Percentiles rank a stretch among this genome's conserved stretches.
Evolutionary conservation across 2,113 vertebrate genomes (phyloP).

Genomic region (Glaucomys volans): DNA sequence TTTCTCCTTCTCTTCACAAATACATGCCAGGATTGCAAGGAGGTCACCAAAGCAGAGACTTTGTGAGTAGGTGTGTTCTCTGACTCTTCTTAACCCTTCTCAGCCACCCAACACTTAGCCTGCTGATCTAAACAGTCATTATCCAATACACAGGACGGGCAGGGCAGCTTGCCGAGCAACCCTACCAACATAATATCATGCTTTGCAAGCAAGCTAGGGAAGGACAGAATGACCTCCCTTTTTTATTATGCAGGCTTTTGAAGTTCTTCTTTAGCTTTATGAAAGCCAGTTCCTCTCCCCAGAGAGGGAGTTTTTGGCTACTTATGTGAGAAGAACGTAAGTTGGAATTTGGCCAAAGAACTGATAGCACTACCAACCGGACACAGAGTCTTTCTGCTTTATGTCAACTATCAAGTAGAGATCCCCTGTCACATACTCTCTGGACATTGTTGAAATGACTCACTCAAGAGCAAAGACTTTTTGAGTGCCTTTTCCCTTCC

Average conservation of each 20-base stretch:
- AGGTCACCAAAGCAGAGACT: not conserved
- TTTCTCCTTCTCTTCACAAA: not conserved
- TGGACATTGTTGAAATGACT: not conserved
- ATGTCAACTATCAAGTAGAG: not conserved
- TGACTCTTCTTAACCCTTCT: not conserved
- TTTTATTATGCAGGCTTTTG: not conserved
- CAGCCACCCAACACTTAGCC: not conserved
- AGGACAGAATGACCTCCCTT: constrained; percentile 22
- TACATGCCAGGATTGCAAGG: not conserved
- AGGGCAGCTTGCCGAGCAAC: not conserved
- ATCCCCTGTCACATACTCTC: not conserved
- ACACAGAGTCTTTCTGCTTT: constrained; percentile 41
- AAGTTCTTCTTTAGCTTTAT: constrained; percentile 24
- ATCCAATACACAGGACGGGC: not conserved
- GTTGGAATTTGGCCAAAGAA: constrained; percentile 32
- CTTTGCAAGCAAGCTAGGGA: not conserved
- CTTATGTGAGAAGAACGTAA: not conserved
- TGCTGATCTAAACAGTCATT: not conserved
- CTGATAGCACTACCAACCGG: not conserved
- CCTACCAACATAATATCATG: not conserved
- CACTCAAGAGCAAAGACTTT: not conserved
- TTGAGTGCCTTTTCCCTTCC: not conserved
- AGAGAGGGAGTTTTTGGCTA: not conserved
- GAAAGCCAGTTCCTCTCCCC: constrained; percentile 14
- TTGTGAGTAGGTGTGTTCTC: not conserved